These are phyloP conservation scores for Venustoraphidia nigricollis DNA, from an alignment of 2,888 invertebrate genomes.

Conservation along the genomic window DNA sequence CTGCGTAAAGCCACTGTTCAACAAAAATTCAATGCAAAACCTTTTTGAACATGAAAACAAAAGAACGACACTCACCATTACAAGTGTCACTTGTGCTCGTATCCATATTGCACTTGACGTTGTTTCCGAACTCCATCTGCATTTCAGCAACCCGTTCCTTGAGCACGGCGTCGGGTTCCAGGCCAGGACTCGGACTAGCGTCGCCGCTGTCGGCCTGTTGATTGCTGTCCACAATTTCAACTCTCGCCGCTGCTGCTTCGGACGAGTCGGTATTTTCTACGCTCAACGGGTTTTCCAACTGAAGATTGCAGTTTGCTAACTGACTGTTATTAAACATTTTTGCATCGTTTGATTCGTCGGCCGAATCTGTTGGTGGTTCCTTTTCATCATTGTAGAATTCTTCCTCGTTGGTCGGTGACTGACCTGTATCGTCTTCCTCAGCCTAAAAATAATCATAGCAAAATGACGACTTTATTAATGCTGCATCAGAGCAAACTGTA, in stretches of 20 bases:
- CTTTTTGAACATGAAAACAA: neutral
- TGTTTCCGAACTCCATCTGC: constrained; percentile 28
- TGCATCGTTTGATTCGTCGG: constrained; percentile 1
- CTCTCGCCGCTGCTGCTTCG: constrained; percentile 21
- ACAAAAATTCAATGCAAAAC: neutral
- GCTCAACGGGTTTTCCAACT: neutral
- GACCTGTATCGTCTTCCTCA: constrained; percentile 6
- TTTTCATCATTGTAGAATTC: constrained; percentile 7
- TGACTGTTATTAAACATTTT: neutral
- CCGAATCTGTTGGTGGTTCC: neutral
- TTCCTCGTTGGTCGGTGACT: constrained; percentile 7
- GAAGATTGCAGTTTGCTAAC: constrained; percentile 1
- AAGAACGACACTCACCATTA: neutral
- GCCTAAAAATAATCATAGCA: neutral
- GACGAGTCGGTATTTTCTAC: neutral
- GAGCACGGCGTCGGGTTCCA: constrained; percentile 29
- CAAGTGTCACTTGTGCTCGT: neutral
- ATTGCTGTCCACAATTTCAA: constrained; percentile 28
- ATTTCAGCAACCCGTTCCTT: constrained; percentile 30
- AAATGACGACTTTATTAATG: too few species aligned
- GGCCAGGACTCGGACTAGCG: constrained; percentile 20
- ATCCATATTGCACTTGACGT: constrained; percentile 8
- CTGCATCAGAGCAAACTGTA: too few species aligned
- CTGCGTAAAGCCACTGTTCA: too few species aligned
- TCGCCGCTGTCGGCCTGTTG: constrained; percentile 25